phyloP scores from a whole-genome alignment of 2,797 vertebrate species.

The Pyrocephalus nanus region DNA sequence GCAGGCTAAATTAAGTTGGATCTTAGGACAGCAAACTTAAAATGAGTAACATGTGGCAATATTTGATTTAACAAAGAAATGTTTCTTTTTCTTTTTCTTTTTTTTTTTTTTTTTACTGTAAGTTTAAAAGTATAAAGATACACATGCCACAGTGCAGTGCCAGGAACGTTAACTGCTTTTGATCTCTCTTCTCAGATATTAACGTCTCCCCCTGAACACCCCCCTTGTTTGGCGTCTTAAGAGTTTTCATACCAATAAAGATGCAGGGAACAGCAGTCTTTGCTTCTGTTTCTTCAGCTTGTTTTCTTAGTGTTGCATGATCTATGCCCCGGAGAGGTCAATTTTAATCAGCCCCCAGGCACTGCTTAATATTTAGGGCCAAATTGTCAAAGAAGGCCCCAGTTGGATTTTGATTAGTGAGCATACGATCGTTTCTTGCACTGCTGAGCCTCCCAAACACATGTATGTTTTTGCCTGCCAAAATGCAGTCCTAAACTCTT shows the following conservation, averaged over 20 bases:
- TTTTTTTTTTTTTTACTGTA: constrained; percentile 54
- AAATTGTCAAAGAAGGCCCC: constrained; percentile 58
- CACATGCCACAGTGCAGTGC: constrained; percentile 68
- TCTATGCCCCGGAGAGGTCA: constrained; percentile 67
- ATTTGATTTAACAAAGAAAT: constrained; percentile 78
- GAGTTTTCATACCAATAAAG: constrained; percentile 78
- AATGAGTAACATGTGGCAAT: constrained; percentile 80
- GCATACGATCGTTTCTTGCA: background rate
- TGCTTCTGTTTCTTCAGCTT: constrained; percentile 69
- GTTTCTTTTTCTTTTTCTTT: constrained; percentile 33
- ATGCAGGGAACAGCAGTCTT: constrained; percentile 69
- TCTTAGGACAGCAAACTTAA: constrained; percentile 75
- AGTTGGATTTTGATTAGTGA: constrained; percentile 56
- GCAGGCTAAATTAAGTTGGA: constrained; percentile 77
- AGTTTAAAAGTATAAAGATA: constrained; percentile 77
- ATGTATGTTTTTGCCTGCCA: constrained; percentile 62
- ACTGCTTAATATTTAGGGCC: constrained; percentile 57
- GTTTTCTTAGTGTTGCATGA: constrained; percentile 74
- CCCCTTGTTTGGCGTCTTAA: constrained; percentile 72
- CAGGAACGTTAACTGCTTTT: constrained; percentile 81
- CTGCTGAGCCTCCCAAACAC: constrained; percentile 55
- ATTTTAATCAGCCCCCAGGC: constrained; percentile 75
- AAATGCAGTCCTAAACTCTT: constrained; percentile 46
- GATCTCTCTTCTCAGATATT: constrained; percentile 82
- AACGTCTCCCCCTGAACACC: constrained; percentile 71